Conservation (phyloP, 1,140 invertebrate species). For the Drosophila azteca region DNA sequence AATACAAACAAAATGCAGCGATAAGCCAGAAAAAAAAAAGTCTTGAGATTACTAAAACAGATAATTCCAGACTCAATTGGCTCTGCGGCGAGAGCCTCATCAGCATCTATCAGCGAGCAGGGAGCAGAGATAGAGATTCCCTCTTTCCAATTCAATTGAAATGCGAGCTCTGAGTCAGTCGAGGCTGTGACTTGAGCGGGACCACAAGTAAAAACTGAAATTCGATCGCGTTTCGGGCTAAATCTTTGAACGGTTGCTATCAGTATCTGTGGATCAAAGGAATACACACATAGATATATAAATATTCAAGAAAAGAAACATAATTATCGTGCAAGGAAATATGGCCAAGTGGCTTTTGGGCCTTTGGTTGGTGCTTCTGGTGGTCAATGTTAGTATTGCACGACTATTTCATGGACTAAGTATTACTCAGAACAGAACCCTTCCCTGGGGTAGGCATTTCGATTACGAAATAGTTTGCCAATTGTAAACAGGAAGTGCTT, state of each 20-base stretch:
- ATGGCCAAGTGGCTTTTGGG: slow-evolving; percentile 37
- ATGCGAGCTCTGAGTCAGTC: slow-evolving; percentile 40
- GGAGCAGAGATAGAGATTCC: slow-evolving; percentile 32
- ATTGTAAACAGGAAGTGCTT: too few species aligned
- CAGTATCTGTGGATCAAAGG: slow-evolving; percentile 22
- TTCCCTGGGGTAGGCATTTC: too few species aligned
- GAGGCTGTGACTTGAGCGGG: slow-evolving; percentile 46
- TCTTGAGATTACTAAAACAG: slow-evolving; percentile 59
- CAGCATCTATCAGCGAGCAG: slow-evolving; percentile 23
- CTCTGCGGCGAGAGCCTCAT: slow-evolving; percentile 12
- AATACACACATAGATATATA: slow-evolving; percentile 2
- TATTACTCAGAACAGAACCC: too few species aligned
- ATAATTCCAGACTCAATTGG: slow-evolving; percentile 61
- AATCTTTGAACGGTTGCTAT: slow-evolving; percentile 15
- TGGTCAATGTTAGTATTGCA: slow-evolving; percentile 37
- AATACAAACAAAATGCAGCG: slow-evolving; percentile 48
- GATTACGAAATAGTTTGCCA: too few species aligned
- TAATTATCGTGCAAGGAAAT: slow-evolving; percentile 3
- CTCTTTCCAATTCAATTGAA: slow-evolving; percentile 45
- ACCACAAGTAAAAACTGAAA: slow-evolving; percentile 30
- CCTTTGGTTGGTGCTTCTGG: slow-evolving; percentile 30
- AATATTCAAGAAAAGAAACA: background rate
- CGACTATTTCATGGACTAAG: background rate
- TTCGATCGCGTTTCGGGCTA: slow-evolving; percentile 14
- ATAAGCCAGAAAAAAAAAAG: slow-evolving; percentile 53